These are phyloP conservation scores for Porphyrio hochstetteri DNA, from an alignment of 2,113 vertebrate species.

Conservation along the genomic window DNA sequence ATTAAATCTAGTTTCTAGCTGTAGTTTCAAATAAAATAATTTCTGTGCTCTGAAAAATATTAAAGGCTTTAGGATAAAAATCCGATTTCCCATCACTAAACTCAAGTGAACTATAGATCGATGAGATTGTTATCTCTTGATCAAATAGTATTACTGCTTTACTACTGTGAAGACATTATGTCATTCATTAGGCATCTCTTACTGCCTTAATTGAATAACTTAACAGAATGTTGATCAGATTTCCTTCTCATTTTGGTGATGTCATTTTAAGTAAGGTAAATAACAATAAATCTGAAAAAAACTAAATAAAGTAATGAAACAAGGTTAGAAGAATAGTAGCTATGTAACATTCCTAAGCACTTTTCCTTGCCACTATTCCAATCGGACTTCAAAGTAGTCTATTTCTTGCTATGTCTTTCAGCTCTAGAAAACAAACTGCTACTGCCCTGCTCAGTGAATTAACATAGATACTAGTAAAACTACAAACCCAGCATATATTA, in stretches of 20 bases:
- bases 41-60: not conserved
- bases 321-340: not conserved
- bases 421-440: not conserved
- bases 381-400: not conserved
- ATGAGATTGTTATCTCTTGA: not conserved
- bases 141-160: not conserved
- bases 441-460: not conserved
- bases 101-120: not conserved
- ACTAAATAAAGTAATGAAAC: not conserved
- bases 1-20: not conserved
- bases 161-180: not conserved
- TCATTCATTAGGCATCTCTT: not conserved
- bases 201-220: not conserved
- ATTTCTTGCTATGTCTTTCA: not conserved
- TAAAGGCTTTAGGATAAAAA: not conserved
- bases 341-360: not conserved
- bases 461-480: not conserved
- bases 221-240: not conserved
- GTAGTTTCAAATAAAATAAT: not conserved
- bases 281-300: not conserved
- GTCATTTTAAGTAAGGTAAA: not conserved
- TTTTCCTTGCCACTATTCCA: not conserved
- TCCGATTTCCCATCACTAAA: not conserved
- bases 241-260: not conserved
- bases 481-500: not conserved